Base-by-base conservation (phyloP, 2,797 vertebrate species). In the Scolopax rusticola region DNA sequence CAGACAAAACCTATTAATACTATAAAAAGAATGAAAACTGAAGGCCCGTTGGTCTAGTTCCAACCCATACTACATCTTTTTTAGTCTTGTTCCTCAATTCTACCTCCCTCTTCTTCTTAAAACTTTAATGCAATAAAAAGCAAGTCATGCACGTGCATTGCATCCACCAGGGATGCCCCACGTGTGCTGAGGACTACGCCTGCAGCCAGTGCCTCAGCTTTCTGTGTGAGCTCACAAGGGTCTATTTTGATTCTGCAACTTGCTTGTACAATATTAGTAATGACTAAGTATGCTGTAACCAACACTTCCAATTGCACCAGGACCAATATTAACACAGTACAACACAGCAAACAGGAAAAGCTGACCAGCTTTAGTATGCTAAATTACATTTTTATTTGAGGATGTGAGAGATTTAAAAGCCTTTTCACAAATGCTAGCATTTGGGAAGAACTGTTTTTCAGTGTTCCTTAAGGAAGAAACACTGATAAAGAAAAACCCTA, bases 101-200 rank as follows among this genome's bases (percentile, higher is more conserved):
- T 54, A 54, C 24, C 19, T 56, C 18, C 23, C 20, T 71, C 38
- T 32, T 83, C 11, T 54, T 33, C 36, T 41, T 50, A 57, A 68
- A 71, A 33, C 33, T 71, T 69, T 1, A 57, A 16, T 24, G 6
- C 50, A 84, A 60, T 33, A 80, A 64, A 67, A 83, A 53, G 21
- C 23, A 76, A 77, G 40, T 53, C n/a, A 51, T 8, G 19, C 11
- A 33, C 11, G 9, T 4, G 16, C 56, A n/a, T 38, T 74, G 27
- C 32, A 71, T 21, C 33, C 53, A 53, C 32, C 54, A 65, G 14
- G 30, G 38, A 45, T 8, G 25, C 14, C 51, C 57, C 2, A 2
- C 0, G 2, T 10, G 12, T 12, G 25, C 32, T 5, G 17, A 84
- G 16, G 36, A 81, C 41, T 65, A 27, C 4, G 2, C 36, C 57